Percentiles rank a stretch among this genome's conserved stretches.
Evolutionary conservation across 2,888 invertebrate species (phyloP).

Genomic region (Gryllus longicercus): DNA sequence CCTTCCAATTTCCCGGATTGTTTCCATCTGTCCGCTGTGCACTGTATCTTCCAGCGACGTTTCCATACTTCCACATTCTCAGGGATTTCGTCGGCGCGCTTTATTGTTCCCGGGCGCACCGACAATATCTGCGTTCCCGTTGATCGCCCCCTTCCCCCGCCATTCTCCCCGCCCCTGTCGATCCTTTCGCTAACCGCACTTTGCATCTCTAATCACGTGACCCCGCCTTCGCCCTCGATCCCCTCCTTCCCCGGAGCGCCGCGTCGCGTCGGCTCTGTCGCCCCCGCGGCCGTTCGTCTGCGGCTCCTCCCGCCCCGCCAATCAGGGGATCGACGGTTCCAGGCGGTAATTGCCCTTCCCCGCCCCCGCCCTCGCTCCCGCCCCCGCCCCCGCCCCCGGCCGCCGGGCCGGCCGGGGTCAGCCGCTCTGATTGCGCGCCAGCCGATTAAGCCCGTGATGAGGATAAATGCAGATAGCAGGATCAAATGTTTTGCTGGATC

Average conservation of each 20-base stretch:
- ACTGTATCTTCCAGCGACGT: too few species aligned
- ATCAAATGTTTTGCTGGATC: slow-evolving; percentile 6
- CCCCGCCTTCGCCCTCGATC: too few species aligned
- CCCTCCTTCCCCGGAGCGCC: background rate
- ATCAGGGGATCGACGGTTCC: background rate
- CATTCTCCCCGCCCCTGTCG: too few species aligned
- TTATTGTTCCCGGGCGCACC: too few species aligned
- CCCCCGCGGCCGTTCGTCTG: background rate
- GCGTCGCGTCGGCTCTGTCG: background rate
- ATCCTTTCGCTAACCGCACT: too few species aligned
- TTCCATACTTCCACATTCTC: too few species aligned
- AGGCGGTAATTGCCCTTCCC: background rate
- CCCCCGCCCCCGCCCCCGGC: background rate
- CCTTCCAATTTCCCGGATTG: too few species aligned
- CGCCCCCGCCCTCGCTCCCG: background rate
- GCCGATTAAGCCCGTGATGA: background rate
- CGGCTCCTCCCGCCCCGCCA: background rate
- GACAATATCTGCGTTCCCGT: too few species aligned
- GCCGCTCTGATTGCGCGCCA: background rate
- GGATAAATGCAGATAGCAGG: slow-evolving; percentile 7
- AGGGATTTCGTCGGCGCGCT: too few species aligned
- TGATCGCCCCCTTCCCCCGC: too few species aligned
- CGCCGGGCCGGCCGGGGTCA: background rate
- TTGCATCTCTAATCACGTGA: too few species aligned
- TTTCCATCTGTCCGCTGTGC: too few species aligned